Evolutionary conservation across 2,113 vertebrate genomes (phyloP).

Genomic region (Misgurnus anguillicaudatus): DNA sequence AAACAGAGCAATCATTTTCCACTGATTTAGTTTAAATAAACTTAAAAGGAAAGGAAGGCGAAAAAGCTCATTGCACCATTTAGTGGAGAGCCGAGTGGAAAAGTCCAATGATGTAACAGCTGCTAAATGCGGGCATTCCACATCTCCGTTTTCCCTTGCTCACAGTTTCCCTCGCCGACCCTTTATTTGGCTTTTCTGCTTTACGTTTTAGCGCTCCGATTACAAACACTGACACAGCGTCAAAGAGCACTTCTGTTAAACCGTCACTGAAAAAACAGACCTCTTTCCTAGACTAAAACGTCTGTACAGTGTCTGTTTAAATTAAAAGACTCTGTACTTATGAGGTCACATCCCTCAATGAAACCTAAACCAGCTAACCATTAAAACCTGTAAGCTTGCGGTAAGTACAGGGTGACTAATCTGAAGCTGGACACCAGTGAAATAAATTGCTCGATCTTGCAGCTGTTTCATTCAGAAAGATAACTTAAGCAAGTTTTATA

Average conservation of each 20-base stretch:
- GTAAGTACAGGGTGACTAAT: constrained; percentile 50
- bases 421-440: neutral
- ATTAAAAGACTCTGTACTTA: constrained; percentile 54
- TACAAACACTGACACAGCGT: constrained; percentile 61
- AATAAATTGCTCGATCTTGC: too few species aligned
- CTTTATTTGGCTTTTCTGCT: constrained; percentile 55
- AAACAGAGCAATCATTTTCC: neutral
- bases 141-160: constrained; percentile 63
- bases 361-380: constrained; percentile 53
- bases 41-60: neutral
- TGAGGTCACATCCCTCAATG: constrained; percentile 59
- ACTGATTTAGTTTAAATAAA: neutral
- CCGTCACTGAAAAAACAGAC: constrained; percentile 45
- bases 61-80: constrained; percentile 29
- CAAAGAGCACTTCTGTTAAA: constrained; percentile 49
- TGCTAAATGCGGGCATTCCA: constrained; percentile 60
- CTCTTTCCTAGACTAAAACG: constrained; percentile 34
- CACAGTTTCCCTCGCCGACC: constrained; percentile 53
- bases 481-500: too few species aligned
- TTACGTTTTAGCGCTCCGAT: constrained; percentile 47
- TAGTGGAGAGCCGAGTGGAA: constrained; percentile 67
- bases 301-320: constrained; percentile 53
- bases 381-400: constrained; percentile 59
- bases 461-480: too few species aligned
- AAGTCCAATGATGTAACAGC: constrained; percentile 71